phyloP scores from a whole-genome alignment of 2,113 vertebrate genomes.

The Laticauda laticaudata region DNA sequence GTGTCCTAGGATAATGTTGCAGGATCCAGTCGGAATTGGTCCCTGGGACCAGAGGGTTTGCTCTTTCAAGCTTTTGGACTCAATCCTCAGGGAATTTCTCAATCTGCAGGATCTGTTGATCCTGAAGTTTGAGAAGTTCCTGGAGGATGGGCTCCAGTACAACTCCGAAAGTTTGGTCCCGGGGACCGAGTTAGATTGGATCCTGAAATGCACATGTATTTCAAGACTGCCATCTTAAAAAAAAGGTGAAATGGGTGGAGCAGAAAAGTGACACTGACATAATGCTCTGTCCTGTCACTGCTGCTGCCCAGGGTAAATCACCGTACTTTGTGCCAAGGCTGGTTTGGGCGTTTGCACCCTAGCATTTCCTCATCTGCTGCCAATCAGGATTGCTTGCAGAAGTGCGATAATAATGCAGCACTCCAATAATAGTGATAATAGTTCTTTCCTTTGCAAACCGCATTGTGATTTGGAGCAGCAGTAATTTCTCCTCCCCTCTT shows the following conservation, averaged over 20 bases:
- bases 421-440: conserved; percentile 13
- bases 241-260: not conserved
- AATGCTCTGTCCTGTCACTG: not conserved
- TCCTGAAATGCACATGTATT: not conserved
- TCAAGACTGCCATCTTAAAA: no score
- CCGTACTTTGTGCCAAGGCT: not conserved
- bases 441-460: not conserved
- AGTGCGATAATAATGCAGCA: not conserved
- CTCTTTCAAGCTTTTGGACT: not conserved
- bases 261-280: no score
- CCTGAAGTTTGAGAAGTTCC: no score
- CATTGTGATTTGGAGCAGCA: not conserved
- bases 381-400: no score
- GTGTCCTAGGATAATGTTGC: no score
- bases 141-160: no score
- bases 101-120: not conserved
- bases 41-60: not conserved
- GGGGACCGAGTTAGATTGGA: not conserved
- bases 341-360: not conserved
- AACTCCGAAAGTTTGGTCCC: not conserved
- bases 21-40: not conserved
- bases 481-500: not conserved
- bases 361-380: not conserved
- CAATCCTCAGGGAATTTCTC: not conserved
- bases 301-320: not conserved